Evolutionary conservation across 2,797 vertebrate genomes (phyloP).

Genomic region (Oceanodroma leucorhoa): DNA sequence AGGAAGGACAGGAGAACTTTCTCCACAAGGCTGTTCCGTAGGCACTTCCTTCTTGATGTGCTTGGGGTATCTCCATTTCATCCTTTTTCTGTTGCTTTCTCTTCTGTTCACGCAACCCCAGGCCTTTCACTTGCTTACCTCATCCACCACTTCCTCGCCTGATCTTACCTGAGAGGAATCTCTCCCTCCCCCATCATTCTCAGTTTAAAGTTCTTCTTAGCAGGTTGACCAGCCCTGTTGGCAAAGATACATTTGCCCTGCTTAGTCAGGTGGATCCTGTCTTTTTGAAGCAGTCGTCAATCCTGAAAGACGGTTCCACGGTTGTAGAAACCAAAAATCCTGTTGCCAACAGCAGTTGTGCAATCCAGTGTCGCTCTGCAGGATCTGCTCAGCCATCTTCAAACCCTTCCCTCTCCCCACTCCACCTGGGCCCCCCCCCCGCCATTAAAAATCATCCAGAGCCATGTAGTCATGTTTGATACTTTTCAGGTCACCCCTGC

Average conservation of each 20-base stretch:
- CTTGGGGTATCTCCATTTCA: background rate
- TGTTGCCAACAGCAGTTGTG: background rate
- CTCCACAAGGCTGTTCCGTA: background rate
- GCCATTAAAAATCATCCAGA: background rate
- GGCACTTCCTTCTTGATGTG: background rate
- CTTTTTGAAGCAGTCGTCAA: background rate
- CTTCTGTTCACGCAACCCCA: background rate
- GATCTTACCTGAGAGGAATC: background rate
- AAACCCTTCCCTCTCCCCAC: background rate
- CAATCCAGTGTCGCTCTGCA: background rate
- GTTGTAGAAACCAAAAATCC: background rate
- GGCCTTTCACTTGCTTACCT: background rate
- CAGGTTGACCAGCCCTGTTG: background rate
- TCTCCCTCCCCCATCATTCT: background rate
- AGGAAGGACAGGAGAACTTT: background rate
- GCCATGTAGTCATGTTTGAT: rapidly evolving
- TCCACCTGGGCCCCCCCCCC: too few species aligned
- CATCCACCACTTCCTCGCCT: background rate
- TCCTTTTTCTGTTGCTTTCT: background rate
- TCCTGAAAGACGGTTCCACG: background rate
- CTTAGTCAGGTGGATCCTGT: background rate
- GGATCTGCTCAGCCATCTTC: background rate
- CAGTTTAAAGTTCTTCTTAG: background rate
- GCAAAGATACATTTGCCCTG: background rate
- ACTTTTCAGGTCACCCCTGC: too few species aligned